A percentile compares a stretch with the other conserved stretches of the same genome.
phyloP scores from a whole-genome alignment of 2,113 vertebrate genomes.

The Tupaia chinensis region DNA sequence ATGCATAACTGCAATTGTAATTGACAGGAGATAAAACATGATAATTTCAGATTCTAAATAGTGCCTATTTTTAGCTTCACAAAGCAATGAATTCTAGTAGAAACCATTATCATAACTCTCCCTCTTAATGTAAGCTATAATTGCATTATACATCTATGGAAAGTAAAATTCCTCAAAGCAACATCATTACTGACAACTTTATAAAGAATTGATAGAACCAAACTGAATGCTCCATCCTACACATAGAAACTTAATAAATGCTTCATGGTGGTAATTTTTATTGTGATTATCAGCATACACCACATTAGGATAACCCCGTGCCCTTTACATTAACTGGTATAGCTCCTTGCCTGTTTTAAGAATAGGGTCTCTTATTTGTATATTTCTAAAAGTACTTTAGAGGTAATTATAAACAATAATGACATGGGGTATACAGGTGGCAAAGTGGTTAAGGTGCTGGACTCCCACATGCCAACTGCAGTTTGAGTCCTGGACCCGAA shows the following conservation, averaged over 20 bases:
- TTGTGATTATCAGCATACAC: not conserved
- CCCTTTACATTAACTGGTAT: not conserved
- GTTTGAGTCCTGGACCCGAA: no score
- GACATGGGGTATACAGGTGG: not conserved
- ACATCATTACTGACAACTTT: not conserved
- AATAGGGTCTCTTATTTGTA: not conserved
- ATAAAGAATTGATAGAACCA: not conserved
- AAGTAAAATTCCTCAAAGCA: slow-evolving; percentile 6
- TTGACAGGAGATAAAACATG: not conserved
- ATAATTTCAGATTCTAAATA: slow-evolving; percentile 15
- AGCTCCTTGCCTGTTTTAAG: not conserved
- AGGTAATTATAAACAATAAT: not conserved
- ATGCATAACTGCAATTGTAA: not conserved
- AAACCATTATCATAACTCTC: slow-evolving; percentile 5
- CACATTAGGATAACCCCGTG: not conserved
- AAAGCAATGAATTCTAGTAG: slow-evolving; percentile 33
- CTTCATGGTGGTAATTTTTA: not conserved
- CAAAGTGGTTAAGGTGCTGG: no score
- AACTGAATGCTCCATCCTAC: not conserved
- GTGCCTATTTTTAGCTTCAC: not conserved
- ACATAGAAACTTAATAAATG: not conserved
- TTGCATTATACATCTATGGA: not conserved
- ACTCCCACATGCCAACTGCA: no score
- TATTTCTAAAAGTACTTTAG: slow-evolving; percentile 14
- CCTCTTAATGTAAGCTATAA: not conserved